A percentile compares a stretch with the other conserved stretches of the same genome.
Conservation (phyloP, 2,888 invertebrate genomes). For the Dolichomitus sp. region DNA sequence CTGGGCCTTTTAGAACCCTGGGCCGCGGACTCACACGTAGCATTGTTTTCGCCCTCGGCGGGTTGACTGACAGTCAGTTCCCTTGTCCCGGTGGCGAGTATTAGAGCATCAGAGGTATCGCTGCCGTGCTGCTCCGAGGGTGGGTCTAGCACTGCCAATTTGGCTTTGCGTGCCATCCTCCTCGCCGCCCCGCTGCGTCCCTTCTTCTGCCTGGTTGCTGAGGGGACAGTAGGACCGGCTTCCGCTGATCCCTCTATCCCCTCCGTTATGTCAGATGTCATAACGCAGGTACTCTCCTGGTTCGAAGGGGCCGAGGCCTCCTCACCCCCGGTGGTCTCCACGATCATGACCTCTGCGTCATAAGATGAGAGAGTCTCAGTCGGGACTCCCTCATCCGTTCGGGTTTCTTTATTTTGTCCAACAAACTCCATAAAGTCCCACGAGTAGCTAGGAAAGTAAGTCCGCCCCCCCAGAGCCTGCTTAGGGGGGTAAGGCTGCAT, state of each 20-base stretch:
- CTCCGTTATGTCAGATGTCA: background rate
- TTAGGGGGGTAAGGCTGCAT: background rate
- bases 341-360: background rate
- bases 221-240: slow-evolving; percentile 12
- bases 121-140: background rate
- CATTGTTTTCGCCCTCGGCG: too few species aligned
- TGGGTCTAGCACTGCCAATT: background rate
- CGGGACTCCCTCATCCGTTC: background rate
- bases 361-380: background rate
- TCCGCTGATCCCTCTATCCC: slow-evolving; percentile 12
- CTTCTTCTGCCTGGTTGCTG: background rate
- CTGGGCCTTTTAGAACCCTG: slow-evolving; percentile 8
- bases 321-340: background rate
- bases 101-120: background rate
- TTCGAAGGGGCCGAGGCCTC: background rate
- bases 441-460: background rate
- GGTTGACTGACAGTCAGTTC: background rate
- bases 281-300: background rate
- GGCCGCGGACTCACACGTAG: background rate
- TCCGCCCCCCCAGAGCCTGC: slow-evolving; percentile 6
- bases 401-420: background rate
- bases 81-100: background rate
- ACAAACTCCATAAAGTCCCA: background rate
- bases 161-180: slow-evolving; percentile 11
- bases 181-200: background rate